Conservation (phyloP, 64 coral and sea anemone genomes). For the Cladopsammia gracilis region DNA sequence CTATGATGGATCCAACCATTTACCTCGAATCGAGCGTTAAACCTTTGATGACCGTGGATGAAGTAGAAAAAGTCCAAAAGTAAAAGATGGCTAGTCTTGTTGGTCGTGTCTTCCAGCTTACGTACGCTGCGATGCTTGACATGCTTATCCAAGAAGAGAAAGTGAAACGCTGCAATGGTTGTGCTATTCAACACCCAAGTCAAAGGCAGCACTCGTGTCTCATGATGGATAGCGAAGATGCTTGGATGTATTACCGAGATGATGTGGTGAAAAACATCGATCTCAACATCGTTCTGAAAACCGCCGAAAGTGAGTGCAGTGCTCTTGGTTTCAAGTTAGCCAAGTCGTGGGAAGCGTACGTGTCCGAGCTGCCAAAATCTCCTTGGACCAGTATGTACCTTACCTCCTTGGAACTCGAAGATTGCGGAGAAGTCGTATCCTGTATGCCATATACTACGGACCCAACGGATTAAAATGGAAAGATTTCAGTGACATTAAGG, state of each 20-base stretch:
- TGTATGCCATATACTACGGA: too few relatives aligned
- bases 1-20: not conserved
- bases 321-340: constrained; percentile 29
- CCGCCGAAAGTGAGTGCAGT: constrained; percentile 19
- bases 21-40: not conserved
- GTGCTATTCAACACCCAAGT: constrained; percentile 58
- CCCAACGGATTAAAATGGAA: too few relatives aligned
- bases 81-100: constrained; percentile 7
- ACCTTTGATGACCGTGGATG: constrained; percentile 1
- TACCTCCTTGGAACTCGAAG: constrained; percentile 24
- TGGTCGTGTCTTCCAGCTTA: constrained; percentile 40
- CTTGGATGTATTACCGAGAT: constrained; percentile 56
- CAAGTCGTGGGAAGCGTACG: constrained; percentile 39
- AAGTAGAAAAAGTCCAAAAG: constrained; percentile 29
- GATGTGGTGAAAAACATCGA: constrained; percentile 38
- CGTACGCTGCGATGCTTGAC: constrained; percentile 4
- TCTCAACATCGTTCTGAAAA: constrained; percentile 8
- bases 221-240: constrained; percentile 55
- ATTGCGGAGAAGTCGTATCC: too few relatives aligned
- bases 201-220: constrained; percentile 39
- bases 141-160: constrained; percentile 14
- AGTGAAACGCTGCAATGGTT: constrained; percentile 35
- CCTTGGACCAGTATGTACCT: constrained; percentile 60
- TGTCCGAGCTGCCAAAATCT: constrained; percentile 34
- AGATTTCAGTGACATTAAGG: too few relatives aligned